These are phyloP conservation scores for Emydocephalus ijimae DNA, from an alignment of 2,113 vertebrate genomes.

Conservation along the genomic window DNA sequence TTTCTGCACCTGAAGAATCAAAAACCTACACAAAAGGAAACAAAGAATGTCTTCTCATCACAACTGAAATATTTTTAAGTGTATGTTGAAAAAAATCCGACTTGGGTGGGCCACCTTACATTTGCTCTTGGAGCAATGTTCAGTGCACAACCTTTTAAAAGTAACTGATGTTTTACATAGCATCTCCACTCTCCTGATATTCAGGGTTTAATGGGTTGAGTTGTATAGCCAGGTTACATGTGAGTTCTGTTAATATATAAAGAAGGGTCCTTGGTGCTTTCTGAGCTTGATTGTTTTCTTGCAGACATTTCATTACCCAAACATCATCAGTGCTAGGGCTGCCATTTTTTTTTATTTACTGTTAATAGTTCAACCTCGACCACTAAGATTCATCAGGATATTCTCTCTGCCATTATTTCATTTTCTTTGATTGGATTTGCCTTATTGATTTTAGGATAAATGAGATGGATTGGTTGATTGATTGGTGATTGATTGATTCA, in stretches of 20 bases:
- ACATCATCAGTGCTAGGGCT: neutral
- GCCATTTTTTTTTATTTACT: neutral
- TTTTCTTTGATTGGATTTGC: neutral
- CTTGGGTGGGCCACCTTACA: neutral
- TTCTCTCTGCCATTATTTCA: neutral
- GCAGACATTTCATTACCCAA: neutral
- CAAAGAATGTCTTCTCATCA: neutral
- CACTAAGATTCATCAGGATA: neutral
- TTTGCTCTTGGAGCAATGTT: neutral
- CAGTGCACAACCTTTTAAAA: neutral
- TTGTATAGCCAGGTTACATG: neutral
- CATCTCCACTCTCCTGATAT: neutral
- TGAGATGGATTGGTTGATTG: neutral
- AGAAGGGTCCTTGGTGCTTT: neutral
- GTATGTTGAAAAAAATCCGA: neutral
- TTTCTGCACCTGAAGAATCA: neutral
- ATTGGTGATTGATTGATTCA: too few species aligned
- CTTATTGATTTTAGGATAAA: neutral
- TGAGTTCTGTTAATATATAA: neutral
- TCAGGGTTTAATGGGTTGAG: neutral
- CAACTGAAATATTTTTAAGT: neutral
- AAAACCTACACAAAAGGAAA: constrained; percentile 7
- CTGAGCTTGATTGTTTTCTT: neutral
- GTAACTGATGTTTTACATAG: neutral
- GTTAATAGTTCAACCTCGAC: neutral